Evolutionary conservation across 1,140 invertebrate species (phyloP).

Genomic region (Drosophila biarmipes): DNA sequence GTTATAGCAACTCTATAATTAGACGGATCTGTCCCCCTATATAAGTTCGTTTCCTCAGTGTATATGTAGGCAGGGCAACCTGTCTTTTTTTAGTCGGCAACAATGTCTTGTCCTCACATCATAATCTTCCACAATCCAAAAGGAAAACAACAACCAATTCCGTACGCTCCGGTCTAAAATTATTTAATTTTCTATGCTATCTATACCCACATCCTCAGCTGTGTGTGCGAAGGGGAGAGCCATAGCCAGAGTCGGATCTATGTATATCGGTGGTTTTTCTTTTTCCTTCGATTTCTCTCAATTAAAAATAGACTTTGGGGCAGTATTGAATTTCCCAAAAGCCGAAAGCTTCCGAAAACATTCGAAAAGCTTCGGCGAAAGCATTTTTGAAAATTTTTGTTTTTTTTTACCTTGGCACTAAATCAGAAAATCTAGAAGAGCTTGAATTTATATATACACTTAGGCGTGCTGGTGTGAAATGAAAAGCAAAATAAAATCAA

Average conservation of each 20-base stretch:
- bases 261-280: slow-evolving; percentile 30
- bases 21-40: slow-evolving; percentile 42
- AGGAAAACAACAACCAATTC: slow-evolving; percentile 32
- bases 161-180: slow-evolving; percentile 29
- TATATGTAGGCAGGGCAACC: slow-evolving; percentile 22
- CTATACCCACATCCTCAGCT: slow-evolving; percentile 6
- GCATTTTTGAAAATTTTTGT: slow-evolving; percentile 34
- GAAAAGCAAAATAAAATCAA: slow-evolving; percentile 27
- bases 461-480: slow-evolving; percentile 8
- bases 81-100: slow-evolving; percentile 70
- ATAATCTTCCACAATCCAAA: slow-evolving; percentile 48
- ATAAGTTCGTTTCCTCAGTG: slow-evolving; percentile 10
- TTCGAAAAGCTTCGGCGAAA: slow-evolving; percentile 24
- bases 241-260: slow-evolving; percentile 27
- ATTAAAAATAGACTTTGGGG: slow-evolving; percentile 43
- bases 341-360: slow-evolving; percentile 36
- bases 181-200: slow-evolving; percentile 40
- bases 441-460: slow-evolving; percentile 9
- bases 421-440: slow-evolving; percentile 50
- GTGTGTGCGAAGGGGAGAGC: slow-evolving; percentile 33
- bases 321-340: slow-evolving; percentile 48
- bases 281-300: slow-evolving; percentile 27
- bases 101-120: slow-evolving; percentile 60
- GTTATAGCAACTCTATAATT: slow-evolving; percentile 62
- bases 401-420: slow-evolving; percentile 74